Conservation (phyloP, 2,888 invertebrate species). For the Ormyrus rosae region DNA sequence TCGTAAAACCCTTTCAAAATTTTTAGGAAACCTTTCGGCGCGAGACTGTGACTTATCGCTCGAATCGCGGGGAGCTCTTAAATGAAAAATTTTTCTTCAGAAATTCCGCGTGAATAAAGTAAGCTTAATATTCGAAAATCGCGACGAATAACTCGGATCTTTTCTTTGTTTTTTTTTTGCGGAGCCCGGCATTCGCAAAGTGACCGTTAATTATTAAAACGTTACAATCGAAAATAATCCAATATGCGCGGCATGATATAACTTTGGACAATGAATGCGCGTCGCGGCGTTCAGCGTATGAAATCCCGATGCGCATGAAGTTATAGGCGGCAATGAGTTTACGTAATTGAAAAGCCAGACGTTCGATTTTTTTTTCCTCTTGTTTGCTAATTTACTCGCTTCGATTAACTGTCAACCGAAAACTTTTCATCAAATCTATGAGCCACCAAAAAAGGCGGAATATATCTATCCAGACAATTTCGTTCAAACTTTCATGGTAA, state of each 20-base stretch:
- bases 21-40: slow-evolving; percentile 9
- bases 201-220: slow-evolving; percentile 12
- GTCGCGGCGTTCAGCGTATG: neutral
- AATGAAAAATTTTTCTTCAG: neutral
- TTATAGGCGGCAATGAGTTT: slow-evolving; percentile 28
- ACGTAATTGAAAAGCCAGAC: slow-evolving; percentile 47
- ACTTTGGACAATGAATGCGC: slow-evolving; percentile 19
- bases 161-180: neutral
- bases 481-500: no score
- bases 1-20: neutral
- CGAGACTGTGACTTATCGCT: neutral
- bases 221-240: slow-evolving; percentile 14
- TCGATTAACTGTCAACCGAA: slow-evolving; percentile 33
- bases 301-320: neutral
- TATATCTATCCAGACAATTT: no score
- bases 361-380: slow-evolving; percentile 8
- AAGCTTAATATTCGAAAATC: no score
- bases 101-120: neutral
- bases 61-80: neutral
- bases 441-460: neutral
- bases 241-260: neutral
- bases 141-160: no score
- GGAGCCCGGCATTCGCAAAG: neutral
- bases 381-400: slow-evolving; percentile 43
- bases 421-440: slow-evolving; percentile 14